Percentiles rank a stretch among this genome's conserved stretches.
Evolutionary conservation across 2,113 vertebrate genomes (phyloP).

Genomic region (Puffinus mauretanicus): DNA sequence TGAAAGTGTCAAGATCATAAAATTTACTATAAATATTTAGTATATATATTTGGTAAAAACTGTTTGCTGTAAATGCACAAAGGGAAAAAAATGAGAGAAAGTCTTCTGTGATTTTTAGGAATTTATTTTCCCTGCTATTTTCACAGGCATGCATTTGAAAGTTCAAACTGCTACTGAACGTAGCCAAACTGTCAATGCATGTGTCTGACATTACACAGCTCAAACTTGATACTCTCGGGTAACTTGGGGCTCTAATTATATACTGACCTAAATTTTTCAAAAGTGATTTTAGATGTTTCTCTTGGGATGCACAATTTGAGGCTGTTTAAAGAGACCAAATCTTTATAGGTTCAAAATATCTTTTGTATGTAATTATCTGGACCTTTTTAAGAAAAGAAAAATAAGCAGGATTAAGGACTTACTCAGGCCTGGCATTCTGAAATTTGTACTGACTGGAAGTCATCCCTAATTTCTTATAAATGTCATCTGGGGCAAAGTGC

Average conservation of each 20-base stretch:
- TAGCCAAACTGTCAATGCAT: neutral
- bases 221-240: neutral
- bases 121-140: slow-evolving; percentile 2
- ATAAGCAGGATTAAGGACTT: neutral
- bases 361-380: neutral
- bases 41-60: neutral
- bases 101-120: neutral
- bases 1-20: neutral
- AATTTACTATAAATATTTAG: slow-evolving; percentile 10
- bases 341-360: neutral
- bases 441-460: neutral
- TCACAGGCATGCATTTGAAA: neutral
- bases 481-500: neutral
- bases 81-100: neutral
- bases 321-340: neutral
- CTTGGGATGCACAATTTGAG: neutral
- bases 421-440: neutral
- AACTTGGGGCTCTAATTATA: slow-evolving; percentile 24
- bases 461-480: neutral
- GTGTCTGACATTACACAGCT: neutral
- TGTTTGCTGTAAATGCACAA: neutral
- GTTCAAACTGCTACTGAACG: neutral
- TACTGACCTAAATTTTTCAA: slow-evolving; percentile 22
- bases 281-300: neutral
- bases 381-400: neutral